These are phyloP conservation scores for Carcinoscorpius rotundicauda DNA, from an alignment of 1,140 invertebrate species.

Conservation along the genomic window DNA sequence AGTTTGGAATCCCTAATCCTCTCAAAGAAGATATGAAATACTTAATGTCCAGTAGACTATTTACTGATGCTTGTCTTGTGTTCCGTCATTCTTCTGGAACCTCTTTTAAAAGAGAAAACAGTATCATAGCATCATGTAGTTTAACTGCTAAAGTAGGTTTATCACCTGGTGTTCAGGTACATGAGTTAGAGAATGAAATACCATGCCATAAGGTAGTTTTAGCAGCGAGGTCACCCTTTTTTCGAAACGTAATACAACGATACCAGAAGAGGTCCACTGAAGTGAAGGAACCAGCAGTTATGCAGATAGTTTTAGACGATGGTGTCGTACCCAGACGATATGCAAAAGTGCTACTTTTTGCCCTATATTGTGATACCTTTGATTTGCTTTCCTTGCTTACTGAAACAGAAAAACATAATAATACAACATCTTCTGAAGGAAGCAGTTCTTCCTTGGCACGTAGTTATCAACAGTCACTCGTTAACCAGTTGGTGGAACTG, in stretches of 20 bases:
- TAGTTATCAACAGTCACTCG: conserved; percentile 7
- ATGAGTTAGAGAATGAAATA: conserved; percentile 43
- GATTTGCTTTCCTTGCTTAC: conserved; percentile 61
- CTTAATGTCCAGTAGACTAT: conserved; percentile 75
- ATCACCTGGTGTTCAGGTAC: too few species aligned
- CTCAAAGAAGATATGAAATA: conserved; percentile 76
- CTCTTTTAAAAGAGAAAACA: too few species aligned
- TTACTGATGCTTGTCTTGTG: conserved; percentile 75
- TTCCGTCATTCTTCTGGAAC: too few species aligned
- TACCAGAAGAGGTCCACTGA: conserved; percentile 43
- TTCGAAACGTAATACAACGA: conserved; percentile 67
- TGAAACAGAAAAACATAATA: too few species aligned
- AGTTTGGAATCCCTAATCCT: conserved; percentile 76
- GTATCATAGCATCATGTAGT: too few species aligned
- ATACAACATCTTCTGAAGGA: too few species aligned
- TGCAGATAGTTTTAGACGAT: conserved; percentile 73
- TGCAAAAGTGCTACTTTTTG: conserved; percentile 74
- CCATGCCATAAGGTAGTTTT: conserved; percentile 88
- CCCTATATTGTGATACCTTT: conserved; percentile 83
- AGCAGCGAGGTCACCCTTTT: conserved; percentile 86
- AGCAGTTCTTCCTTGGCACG: too few species aligned
- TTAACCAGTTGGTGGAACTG: conserved; percentile 91
- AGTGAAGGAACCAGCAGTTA: conserved; percentile 2
- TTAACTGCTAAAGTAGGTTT: too few species aligned
- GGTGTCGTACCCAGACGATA: conserved; percentile 62